Evolutionary conservation across 2,888 invertebrate species (phyloP).

Genomic region (Mesochorus sp.): DNA sequence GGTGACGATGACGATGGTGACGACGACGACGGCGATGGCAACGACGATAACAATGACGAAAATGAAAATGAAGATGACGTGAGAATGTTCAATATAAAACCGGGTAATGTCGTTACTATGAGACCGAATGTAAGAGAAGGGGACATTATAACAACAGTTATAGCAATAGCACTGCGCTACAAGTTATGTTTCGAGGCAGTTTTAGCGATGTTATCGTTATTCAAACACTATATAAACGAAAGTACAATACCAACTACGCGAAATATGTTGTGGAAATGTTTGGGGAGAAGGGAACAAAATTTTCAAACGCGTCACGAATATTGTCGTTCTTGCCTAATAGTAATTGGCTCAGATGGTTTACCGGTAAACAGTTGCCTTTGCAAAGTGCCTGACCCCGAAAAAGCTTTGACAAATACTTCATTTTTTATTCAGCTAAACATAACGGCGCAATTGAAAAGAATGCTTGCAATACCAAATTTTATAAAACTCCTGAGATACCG

Average conservation of each 20-base stretch:
- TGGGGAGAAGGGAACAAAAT: conserved; percentile 22
- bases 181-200: conserved; percentile 19
- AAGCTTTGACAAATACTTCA: conserved; percentile 27
- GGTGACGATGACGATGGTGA: neutral
- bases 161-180: conserved; percentile 31
- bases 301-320: conserved; percentile 23
- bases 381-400: neutral
- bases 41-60: neutral
- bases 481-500: conserved; percentile 21
- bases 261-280: conserved; percentile 15
- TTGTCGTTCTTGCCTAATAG: conserved; percentile 16
- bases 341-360: conserved; percentile 7
- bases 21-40: neutral
- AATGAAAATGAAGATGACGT: neutral
- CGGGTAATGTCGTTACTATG: conserved; percentile 1
- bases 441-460: conserved; percentile 30
- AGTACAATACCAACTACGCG: conserved; percentile 27
- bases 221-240: conserved; percentile 26
- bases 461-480: conserved; percentile 30
- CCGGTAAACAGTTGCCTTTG: conserved; percentile 14
- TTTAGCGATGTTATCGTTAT: conserved; percentile 21
- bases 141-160: neutral
- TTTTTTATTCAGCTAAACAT: conserved; percentile 19
- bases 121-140: conserved; percentile 21
- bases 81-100: conserved; percentile 17